phyloP scores from a whole-genome alignment of 2,888 invertebrate genomes.

The Spilosoma lubricipeda region DNA sequence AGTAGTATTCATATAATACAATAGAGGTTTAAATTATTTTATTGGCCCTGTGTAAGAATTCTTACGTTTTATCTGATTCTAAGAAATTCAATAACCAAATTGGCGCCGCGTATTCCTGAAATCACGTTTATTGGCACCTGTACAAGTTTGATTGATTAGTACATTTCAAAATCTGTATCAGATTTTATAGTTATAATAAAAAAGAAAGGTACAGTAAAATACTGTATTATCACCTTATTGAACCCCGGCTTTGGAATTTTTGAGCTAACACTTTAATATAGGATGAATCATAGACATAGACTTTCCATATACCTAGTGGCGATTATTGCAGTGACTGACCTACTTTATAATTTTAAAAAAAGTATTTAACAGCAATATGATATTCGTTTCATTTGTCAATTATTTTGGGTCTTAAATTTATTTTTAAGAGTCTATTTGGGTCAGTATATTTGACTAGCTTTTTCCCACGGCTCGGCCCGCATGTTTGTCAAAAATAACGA shows the following conservation, averaged over 20 bases:
- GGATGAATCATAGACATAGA: neutral
- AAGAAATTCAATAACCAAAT: conserved; percentile 4
- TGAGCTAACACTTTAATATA: neutral
- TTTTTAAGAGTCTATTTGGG: neutral
- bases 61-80: neutral
- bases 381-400: neutral
- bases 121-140: conserved; percentile 6
- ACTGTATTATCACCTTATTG: neutral
- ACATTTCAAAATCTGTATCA: neutral
- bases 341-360: neutral
- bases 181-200: neutral
- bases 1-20: neutral
- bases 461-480: too few relatives aligned
- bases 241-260: too few relatives aligned
- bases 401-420: neutral
- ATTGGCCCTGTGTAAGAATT: neutral
- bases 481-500: too few relatives aligned
- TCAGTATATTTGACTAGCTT: too few relatives aligned
- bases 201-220: neutral
- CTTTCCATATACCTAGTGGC: too few relatives aligned
- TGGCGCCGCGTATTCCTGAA: conserved; percentile 2
- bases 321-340: neutral
- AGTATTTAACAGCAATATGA: neutral
- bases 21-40: neutral
- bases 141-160: conserved; percentile 6